phyloP scores from a whole-genome alignment of 2,797 vertebrate genomes.

The Platyrinchus mystaceus region DNA sequence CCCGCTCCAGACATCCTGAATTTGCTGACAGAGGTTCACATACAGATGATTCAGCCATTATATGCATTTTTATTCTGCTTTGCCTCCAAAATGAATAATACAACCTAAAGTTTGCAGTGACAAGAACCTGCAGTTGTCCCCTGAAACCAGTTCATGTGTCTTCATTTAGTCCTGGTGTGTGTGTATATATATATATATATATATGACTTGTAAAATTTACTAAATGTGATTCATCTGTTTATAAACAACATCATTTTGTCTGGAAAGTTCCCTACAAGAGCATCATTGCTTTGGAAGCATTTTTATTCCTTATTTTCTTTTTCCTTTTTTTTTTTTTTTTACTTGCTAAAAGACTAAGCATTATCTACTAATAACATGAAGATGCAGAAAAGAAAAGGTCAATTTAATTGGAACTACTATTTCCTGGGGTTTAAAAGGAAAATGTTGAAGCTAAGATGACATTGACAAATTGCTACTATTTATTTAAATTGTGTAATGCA shows the following conservation, averaged over 20 bases:
- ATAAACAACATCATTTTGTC: not conserved
- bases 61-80: not conserved
- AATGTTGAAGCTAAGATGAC: slow-evolving; percentile 85
- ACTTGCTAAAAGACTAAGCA: slow-evolving; percentile 49
- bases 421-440: slow-evolving; percentile 85
- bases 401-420: slow-evolving; percentile 88
- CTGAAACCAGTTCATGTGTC: not conserved
- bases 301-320: not conserved
- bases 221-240: not conserved
- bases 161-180: not conserved
- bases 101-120: not conserved
- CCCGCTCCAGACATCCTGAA: not conserved
- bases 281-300: not conserved
- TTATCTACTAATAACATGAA: slow-evolving; percentile 80
- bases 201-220: not conserved
- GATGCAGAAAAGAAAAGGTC: slow-evolving; percentile 78
- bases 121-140: not conserved
- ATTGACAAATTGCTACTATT: slow-evolving; percentile 97
- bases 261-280: not conserved
- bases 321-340: not conserved
- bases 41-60: not conserved
- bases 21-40: not conserved
- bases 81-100: not conserved
- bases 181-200: not conserved
- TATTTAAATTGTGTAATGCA: slow-evolving; percentile 94